phyloP scores from a whole-genome alignment of 2,797 vertebrate genomes.

The Chaetophractus vellerosus region DNA sequence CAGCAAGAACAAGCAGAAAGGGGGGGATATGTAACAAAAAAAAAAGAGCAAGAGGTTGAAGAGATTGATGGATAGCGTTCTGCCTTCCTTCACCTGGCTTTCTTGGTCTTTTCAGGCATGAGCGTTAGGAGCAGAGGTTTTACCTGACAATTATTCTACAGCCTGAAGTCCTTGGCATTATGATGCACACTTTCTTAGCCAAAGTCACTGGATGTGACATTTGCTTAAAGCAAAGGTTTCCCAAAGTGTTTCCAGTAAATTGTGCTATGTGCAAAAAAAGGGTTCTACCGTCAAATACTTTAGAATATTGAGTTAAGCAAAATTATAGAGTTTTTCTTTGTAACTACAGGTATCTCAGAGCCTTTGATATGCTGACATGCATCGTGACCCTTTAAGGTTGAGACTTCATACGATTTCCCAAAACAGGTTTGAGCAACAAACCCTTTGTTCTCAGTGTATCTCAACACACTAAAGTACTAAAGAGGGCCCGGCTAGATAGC shows the following conservation, averaged over 20 bases:
- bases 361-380: not conserved
- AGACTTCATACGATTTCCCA: not conserved
- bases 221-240: constrained; percentile 49
- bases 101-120: not conserved
- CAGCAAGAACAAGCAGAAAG: too few species aligned
- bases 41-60: not conserved
- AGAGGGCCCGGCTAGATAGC: too few species aligned
- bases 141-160: not conserved
- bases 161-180: constrained; percentile 24
- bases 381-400: not conserved
- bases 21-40: too few species aligned
- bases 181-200: constrained; percentile 15
- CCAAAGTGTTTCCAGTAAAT: not conserved
- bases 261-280: not conserved
- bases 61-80: not conserved
- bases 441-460: not conserved
- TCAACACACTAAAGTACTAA: not conserved
- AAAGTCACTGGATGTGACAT: constrained; percentile 55
- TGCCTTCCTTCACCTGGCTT: constrained; percentile 14
- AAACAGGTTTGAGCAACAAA: not conserved
- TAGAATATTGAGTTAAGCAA: not conserved
- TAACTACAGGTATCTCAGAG: not conserved
- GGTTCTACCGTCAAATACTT: not conserved
- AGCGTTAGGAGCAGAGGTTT: constrained; percentile 20
- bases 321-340: not conserved